Percentiles rank a stretch among this genome's conserved stretches.
These are phyloP conservation scores for Apodemus agrarius DNA, from an alignment of 2,797 vertebrate species.

Conservation along the genomic window DNA sequence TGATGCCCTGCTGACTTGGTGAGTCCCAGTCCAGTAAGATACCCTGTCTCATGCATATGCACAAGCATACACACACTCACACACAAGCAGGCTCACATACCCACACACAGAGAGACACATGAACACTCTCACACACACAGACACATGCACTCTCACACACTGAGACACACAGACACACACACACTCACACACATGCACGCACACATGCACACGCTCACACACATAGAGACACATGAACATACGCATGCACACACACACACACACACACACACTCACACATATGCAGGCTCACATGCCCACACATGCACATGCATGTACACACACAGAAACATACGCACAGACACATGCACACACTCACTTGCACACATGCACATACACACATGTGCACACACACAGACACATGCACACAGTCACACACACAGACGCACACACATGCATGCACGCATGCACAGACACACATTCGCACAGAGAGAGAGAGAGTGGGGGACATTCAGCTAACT, in stretches of 20 bases:
- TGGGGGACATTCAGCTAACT: background rate
- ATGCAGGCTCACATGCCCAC: no score
- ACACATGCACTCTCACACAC: no score
- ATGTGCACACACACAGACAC: background rate
- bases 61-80: background rate
- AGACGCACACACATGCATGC: fast-evolving
- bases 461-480: background rate
- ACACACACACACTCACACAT: no score
- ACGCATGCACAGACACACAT: no score
- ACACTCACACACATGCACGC: fast-evolving
- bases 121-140: no score
- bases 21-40: background rate
- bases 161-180: background rate
- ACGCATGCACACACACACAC: no score
- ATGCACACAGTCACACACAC: background rate
- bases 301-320: background rate
- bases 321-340: no score
- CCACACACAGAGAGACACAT: no score
- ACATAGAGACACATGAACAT: no score
- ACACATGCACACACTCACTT: no score
- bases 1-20: background rate
- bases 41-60: background rate
- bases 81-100: no score
- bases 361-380: background rate
- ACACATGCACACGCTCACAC: background rate